Base-by-base conservation (phyloP, 1,140 invertebrate genomes). In the Drosophila aff. region DNA sequence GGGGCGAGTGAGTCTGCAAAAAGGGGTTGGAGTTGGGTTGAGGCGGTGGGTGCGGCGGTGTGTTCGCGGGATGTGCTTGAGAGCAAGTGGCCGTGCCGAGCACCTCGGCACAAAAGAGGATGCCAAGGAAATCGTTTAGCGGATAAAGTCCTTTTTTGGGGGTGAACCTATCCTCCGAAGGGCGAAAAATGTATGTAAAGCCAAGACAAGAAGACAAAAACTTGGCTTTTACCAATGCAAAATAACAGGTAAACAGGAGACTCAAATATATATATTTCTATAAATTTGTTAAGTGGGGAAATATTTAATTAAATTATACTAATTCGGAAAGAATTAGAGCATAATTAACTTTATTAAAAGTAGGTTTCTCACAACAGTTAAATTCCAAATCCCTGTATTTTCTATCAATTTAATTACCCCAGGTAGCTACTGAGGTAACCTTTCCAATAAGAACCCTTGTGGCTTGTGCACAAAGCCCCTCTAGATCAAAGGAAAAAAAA, bases 91-190 rank as follows among this genome's bases (percentile, higher is more conserved):
- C 68, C 53, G 38, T 31, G 72, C 71, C 38, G 69, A 46, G 72
- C 69, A 75, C 72, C 68, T 75, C 69, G 57, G 26, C 40, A 73
- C 72, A 74, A 81, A 81, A 81, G 71, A 61, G 68, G 71, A 60
- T 52, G 21, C 55, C 68, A 74, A 74, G 68, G 43, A 74, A 74
- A 74, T 73, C 71, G 71, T 74, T 74, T 74, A 74, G 71, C 68
- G 68, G 68, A 74, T 74, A 73, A 74, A 73, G 71, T 57, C 67
- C 49, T 18, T 36, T 46, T 6, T 28, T n/a, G 50, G 47, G 38
- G 62, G 31, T 44, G 65, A 47, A 16, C 63, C 38, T 38, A 33
- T 11, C 18, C 63, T 2, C n/a, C 4, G 3, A n/a, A 18, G 18
- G 26, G n/a, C 18, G 6, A 36, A 36, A n/a, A 36, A 52, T 33